A percentile compares a stretch with the other conserved stretches of the same genome.
phyloP scores from a whole-genome alignment of 1,140 invertebrate genomes.

The Watersipora subatra region DNA sequence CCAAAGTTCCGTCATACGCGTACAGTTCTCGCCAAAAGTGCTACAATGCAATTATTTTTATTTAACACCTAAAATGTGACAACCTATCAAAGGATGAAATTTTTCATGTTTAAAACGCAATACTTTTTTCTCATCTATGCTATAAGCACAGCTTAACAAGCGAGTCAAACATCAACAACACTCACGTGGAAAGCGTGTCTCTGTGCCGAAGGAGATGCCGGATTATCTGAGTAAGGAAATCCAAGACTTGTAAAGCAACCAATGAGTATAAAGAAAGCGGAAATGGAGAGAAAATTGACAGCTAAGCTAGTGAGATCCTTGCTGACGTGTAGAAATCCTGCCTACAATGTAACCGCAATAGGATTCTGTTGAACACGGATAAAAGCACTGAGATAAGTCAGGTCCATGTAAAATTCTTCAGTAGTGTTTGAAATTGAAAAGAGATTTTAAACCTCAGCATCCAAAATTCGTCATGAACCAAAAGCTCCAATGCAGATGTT shows the following conservation, averaged over 20 bases:
- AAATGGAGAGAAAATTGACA: slow-evolving; percentile 14
- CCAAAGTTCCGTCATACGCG: neutral
- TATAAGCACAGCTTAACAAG: neutral
- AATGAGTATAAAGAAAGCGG: slow-evolving; percentile 17
- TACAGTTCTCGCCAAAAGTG: neutral
- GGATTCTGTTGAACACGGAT: too few species aligned
- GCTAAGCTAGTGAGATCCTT: slow-evolving; percentile 19
- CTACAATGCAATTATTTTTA: too few species aligned
- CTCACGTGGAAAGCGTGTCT: slow-evolving; percentile 50
- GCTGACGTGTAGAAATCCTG: slow-evolving; percentile 30
- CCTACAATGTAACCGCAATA: too few species aligned
- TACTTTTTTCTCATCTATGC: neutral
- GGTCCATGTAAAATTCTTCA: too few species aligned
- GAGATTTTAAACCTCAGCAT: too few species aligned
- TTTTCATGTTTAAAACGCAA: neutral
- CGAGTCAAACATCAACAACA: neutral
- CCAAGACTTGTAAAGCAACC: slow-evolving; percentile 47
- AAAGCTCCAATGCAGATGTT: too few species aligned
- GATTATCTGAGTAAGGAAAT: slow-evolving; percentile 57
- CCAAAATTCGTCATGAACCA: too few species aligned
- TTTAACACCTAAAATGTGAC: too few species aligned
- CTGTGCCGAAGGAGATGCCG: slow-evolving; percentile 49
- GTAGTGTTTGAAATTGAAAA: too few species aligned
- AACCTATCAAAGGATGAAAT: neutral
- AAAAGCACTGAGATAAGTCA: too few species aligned